Conservation (phyloP, 2,888 invertebrate genomes). For the Diplolepis rosae region DNA sequence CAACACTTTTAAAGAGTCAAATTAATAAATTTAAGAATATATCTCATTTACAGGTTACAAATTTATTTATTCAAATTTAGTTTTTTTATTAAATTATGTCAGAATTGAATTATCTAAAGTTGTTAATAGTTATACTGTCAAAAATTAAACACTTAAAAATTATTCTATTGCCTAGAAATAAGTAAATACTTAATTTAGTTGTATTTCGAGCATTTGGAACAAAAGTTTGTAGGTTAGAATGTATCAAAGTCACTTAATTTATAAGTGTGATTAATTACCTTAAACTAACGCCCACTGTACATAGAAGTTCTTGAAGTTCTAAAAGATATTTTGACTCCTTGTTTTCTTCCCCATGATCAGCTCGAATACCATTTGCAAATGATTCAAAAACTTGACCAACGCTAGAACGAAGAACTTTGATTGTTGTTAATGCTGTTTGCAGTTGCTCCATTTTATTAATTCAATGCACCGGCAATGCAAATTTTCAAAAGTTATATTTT, state of each 20-base stretch:
- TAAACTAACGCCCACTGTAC: conserved; percentile 86
- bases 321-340: conserved; percentile 85
- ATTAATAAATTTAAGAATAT: background rate
- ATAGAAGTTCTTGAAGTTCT: conserved; percentile 88
- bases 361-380: conserved; percentile 86
- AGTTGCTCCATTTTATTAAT: conserved; percentile 79
- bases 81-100: background rate
- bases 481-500: too few relatives aligned
- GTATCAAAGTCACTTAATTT: background rate
- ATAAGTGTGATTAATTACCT: conserved; percentile 73
- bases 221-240: conserved; percentile 8
- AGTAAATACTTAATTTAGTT: background rate
- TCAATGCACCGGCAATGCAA: background rate
- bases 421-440: conserved; percentile 82
- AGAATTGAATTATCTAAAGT: background rate
- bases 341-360: conserved; percentile 87
- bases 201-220: background rate
- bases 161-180: background rate
- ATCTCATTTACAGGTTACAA: background rate
- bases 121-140: background rate
- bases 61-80: background rate
- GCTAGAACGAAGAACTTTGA: conserved; percentile 86
- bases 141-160: background rate
- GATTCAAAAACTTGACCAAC: conserved; percentile 91
- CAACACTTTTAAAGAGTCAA: background rate